Evolutionary conservation across 2,888 invertebrate species (phyloP).

Genomic region (Cantharis rustica): DNA sequence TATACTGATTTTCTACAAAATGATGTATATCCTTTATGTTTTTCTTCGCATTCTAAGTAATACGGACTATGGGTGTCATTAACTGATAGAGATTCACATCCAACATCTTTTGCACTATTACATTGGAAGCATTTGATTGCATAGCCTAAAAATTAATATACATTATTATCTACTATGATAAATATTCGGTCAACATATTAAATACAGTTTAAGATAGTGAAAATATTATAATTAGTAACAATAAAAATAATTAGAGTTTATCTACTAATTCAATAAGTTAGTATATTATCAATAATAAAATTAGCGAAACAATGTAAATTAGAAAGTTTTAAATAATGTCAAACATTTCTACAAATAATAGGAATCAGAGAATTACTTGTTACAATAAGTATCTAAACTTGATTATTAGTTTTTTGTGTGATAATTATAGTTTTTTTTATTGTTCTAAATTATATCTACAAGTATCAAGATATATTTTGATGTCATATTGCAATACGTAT

Average conservation of each 20-base stretch:
- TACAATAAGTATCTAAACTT: neutral
- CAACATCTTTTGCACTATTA: slow-evolving; percentile 70
- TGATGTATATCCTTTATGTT: slow-evolving; percentile 52
- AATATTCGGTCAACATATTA: neutral
- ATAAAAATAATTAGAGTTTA: neutral
- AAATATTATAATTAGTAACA: neutral
- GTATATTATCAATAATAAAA: neutral
- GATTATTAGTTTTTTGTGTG: neutral
- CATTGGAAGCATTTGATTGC: slow-evolving; percentile 74
- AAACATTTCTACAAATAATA: neutral
- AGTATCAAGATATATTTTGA: neutral
- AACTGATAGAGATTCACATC: slow-evolving; percentile 65
- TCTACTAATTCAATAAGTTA: neutral
- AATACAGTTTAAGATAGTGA: neutral
- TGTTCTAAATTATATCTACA: neutral
- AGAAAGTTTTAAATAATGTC: neutral
- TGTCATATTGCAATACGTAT: neutral
- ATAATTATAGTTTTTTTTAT: neutral
- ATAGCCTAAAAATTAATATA: slow-evolving; percentile 52
- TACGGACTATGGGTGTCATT: slow-evolving; percentile 60
- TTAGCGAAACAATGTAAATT: neutral
- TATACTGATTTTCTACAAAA: slow-evolving; percentile 74
- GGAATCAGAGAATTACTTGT: neutral
- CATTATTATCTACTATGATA: neutral
- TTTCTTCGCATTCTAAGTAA: slow-evolving; percentile 53